Evolutionary conservation across 2,888 invertebrate genomes (phyloP), one percentile per base, ranked within the genome.

Genomic region (Petrolisthes cinctipes): DNA sequence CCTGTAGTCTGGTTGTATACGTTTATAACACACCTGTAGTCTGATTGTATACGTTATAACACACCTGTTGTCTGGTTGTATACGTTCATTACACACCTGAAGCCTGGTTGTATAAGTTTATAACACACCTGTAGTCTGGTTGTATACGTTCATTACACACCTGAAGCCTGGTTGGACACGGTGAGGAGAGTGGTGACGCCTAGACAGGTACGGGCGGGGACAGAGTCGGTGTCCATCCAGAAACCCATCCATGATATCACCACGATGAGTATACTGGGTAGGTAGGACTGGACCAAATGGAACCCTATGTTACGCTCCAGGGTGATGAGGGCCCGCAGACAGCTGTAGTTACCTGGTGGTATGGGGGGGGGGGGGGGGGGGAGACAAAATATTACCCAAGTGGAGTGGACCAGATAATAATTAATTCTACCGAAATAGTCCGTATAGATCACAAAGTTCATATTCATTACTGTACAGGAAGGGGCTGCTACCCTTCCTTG

Each of bases 241-340:
- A 94, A 94, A 66, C 93, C 93, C 83, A 94, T 94, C 94, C 94
- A 94, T 2, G 94, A 94, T 85, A 94, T 94, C 86, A 94, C 94
- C 51, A 94, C 94, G 89, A 94, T 94, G 80, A 94, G 92, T 66
- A 94, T 94, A 17, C 94, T 94, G 1, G 94, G 94, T 61, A 94
- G 92, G 92, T 94, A 94, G 86, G 94, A 94, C 92, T 94, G 94
- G 57, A 94, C 94, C 91, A 94, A 92, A 91, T 94, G 94, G 91
- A 94, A 94, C 89, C 94, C 94, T 7, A 94, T 93, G 78, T 94
- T 93, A 1, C 94, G 92, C 86, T 93, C 93, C 89, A 94, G 92
- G 90, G 93, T 93, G 91, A 94, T 94, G 86, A 93, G 93, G 2
- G 94, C 94, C 14, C 93, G 93, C 86, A 94, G 92, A 91, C 94